Evolutionary conservation across 2,113 vertebrate species (phyloP), one percentile per base, ranked within the genome.

Genomic region (Pholis gunnellus): DNA sequence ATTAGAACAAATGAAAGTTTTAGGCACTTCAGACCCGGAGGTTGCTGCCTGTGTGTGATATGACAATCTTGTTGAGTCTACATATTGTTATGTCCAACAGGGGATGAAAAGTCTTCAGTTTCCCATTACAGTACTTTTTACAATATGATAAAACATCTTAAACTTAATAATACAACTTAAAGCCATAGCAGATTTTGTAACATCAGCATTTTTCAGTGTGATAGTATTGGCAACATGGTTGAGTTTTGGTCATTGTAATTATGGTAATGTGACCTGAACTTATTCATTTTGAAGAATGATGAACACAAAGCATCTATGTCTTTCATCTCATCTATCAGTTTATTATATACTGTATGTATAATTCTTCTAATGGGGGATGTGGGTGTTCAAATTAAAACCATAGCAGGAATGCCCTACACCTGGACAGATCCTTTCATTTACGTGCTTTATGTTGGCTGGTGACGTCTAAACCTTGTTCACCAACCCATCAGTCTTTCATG

Each of bases 401-500:
- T 38, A 20, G 25, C 73, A 75, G 71, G 66, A 74, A 27, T 63
- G 56, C 59, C 27, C 52, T 27, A 11, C 65, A 84, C 82, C 67
- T 78, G 82, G 36, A 81, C 71, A 42, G 14, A 34, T 63, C 25
- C 48, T 82, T 81, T 88, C 64, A 85, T 78, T 89, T 75, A 31
- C 20, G 20, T 77, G 72, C 75, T 91, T 91, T 67, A 79, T 82
- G 73, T 82, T 40, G 56, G 31, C 63, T 46, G 10, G 29, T 67
- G 72, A 81, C 85, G 79, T 81, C 66, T 69, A 42, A 75, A 83
- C 36, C 27, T 81, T 40, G 63, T 81, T 64, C 75, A 64, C 11
- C 31, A 63, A 64, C 29, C 73, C 82, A 89, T 91, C 84, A 74
- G 44, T 87, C 79, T 86, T 84, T 86, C 69, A 79, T 88, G 65